A percentile compares a stretch with the other conserved stretches of the same genome.
Evolutionary conservation across 2,888 invertebrate genomes (phyloP).

Genomic region (Metellina segmentata): DNA sequence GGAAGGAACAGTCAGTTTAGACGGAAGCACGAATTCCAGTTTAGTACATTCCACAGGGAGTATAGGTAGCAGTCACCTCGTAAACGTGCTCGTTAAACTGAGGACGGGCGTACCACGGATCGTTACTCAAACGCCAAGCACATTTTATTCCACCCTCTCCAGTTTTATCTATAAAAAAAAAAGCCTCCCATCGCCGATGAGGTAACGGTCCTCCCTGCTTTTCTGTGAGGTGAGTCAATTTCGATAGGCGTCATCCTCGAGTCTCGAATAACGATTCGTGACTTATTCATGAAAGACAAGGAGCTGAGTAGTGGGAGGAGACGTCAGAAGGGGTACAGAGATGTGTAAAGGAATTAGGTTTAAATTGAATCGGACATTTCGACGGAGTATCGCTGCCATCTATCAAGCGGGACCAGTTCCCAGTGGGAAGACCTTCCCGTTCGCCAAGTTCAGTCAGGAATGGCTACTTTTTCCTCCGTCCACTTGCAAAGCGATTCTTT

Average conservation of each 20-base stretch:
- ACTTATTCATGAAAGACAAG: slow-evolving; percentile 69
- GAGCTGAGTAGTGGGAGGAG: slow-evolving; percentile 8
- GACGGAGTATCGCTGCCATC: slow-evolving; percentile 5
- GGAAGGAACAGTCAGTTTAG: too few species aligned
- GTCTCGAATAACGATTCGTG: slow-evolving; percentile 59
- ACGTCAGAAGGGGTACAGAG: slow-evolving; percentile 8
- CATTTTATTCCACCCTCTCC: not conserved
- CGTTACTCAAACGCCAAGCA: slow-evolving; percentile 22
- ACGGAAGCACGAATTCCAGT: too few species aligned
- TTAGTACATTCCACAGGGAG: not conserved
- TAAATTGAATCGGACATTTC: slow-evolving; percentile 55
- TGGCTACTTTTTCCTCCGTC: not conserved
- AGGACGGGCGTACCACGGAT: not conserved
- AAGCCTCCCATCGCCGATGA: too few species aligned
- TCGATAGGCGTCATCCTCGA: slow-evolving; percentile 4
- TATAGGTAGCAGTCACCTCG: not conserved
- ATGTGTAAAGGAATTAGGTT: slow-evolving; percentile 50
- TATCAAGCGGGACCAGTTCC: slow-evolving; percentile 17
- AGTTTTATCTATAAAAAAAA: not conserved
- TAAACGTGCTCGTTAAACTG: slow-evolving; percentile 34
- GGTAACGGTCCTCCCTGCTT: not conserved
- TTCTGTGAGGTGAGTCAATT: not conserved
- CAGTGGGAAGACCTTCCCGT: not conserved
- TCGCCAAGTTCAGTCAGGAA: not conserved
- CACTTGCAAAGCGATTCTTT: not conserved